Base-by-base conservation (phyloP, 2,113 vertebrate genomes). In the Cricetomys ansorgei region DNA sequence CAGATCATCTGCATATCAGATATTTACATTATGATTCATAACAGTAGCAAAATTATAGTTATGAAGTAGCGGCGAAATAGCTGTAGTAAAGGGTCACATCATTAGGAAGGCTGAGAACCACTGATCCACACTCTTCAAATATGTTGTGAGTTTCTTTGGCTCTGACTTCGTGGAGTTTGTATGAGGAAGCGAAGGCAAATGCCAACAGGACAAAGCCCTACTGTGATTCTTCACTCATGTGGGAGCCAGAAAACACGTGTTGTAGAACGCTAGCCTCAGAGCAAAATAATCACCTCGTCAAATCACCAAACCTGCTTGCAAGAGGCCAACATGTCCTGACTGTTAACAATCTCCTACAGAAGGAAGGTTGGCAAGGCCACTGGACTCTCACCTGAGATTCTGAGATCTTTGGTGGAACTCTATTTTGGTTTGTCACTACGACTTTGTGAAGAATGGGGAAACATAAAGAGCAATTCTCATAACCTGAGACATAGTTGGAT, bases 301-400 rank as follows among this genome's bases (percentile, higher is more conserved):
- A 62, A 37, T 23, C 43, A 1, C 29, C 4, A 0, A 5, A 19
- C 59, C 16, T 48, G 27, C 29, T 34, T 13, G 1, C 2, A 34
- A 34, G 16, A 34, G 2, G 16, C 81, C 40, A 48, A 19, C 59
- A 48, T 23, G 17, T 12, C 3, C 10, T 37, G 45, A 37, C 29
- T 21, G 31, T 37, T 10, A 53, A 34, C 10, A 25, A 25, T 53
- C 8, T 34, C 45, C 1, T 17, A 31, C 7, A 50, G 27, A 50
- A 50, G 5, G 40, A 48, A 29, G 59, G 16, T 19, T 19, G 40
- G 43, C 29, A 65, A 65, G 59, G 59, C 34, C 43, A 65, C 17
- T 21, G 29, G 43, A 34, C 29, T 4, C 59, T 64, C 25, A 65
- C 29, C 59, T 48, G 40, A 37, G 40, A 34, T 37, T 67, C 43